phyloP scores from a whole-genome alignment of 2,888 invertebrate genomes.

The Molanna angustata region DNA sequence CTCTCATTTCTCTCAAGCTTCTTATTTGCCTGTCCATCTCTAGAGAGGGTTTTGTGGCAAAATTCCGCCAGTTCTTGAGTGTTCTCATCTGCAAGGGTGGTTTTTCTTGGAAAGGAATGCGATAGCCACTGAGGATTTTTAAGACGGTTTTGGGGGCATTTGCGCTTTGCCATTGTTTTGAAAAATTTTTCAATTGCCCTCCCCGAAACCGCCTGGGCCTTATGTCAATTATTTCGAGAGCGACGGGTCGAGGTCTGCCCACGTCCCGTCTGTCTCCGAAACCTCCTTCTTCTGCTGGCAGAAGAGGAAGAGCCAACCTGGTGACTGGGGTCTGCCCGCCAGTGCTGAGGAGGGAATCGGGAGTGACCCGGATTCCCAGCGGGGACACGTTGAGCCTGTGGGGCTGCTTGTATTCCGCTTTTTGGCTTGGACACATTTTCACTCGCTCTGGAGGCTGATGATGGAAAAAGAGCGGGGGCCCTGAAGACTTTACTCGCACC shows the following conservation, averaged over 20 bases:
- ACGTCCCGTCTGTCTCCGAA: neutral
- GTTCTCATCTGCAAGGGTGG: too few relatives aligned
- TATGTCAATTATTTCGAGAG: too few relatives aligned
- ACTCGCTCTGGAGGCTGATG: neutral
- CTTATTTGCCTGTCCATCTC: conserved; percentile 8
- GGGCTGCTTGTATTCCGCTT: neutral
- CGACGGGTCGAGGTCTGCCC: conserved; percentile 5
- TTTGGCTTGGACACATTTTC: neutral
- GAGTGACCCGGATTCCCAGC: neutral
- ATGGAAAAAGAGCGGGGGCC: too few relatives aligned
- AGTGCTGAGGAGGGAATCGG: neutral
- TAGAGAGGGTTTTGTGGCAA: neutral
- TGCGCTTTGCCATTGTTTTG: too few relatives aligned
- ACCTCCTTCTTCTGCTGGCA: neutral
- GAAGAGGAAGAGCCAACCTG: neutral
- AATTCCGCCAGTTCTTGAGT: too few relatives aligned
- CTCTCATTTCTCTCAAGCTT: neutral
- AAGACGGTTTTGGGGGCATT: too few relatives aligned
- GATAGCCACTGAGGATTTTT: too few relatives aligned
- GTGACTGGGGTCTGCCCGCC: conserved; percentile 2
- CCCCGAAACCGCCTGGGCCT: too few relatives aligned
- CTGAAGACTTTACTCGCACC: neutral
- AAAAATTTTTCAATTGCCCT: too few relatives aligned
- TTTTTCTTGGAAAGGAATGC: too few relatives aligned
- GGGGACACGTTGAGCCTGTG: neutral